Evolutionary conservation across 2,797 vertebrate species (phyloP).

Genomic region (Micromesistius poutassou): DNA sequence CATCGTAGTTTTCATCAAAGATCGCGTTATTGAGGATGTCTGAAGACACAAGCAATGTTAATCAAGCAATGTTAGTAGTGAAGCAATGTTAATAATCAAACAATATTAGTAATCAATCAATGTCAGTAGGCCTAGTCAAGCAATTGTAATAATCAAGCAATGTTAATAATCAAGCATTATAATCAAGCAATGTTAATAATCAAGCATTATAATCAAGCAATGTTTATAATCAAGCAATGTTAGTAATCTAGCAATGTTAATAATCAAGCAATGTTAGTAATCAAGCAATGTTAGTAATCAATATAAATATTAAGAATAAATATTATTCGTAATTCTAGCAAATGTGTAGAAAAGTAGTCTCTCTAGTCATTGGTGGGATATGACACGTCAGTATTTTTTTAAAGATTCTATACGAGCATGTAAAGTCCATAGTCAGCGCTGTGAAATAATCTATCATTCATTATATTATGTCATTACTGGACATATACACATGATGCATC

Average conservation of each 20-base stretch:
- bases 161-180: too few species aligned
- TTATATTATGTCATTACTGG: not conserved
- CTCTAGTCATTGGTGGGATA: not conserved
- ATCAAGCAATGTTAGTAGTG: too few species aligned
- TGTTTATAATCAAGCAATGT: too few species aligned
- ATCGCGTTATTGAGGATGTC: conserved; percentile 71
- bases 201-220: too few species aligned
- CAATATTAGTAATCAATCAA: too few species aligned
- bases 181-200: too few species aligned
- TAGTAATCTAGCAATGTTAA: too few species aligned
- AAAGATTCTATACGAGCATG: not conserved
- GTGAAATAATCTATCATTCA: not conserved
- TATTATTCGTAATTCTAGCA: not conserved
- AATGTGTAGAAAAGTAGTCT: not conserved
- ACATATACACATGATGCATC: not conserved
- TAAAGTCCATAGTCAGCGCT: not conserved
- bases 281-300: too few species aligned
- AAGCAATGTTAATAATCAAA: too few species aligned
- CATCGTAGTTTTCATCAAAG: conserved; percentile 74
- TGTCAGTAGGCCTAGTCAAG: too few species aligned
- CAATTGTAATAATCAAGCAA: too few species aligned
- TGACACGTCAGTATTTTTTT: not conserved
- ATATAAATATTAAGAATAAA: not conserved
- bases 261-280: too few species aligned
- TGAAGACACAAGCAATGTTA: conserved; percentile 30